These are phyloP conservation scores for Eristalinus sepulchralis DNA, from an alignment of 2,888 invertebrate species.

Conservation along the genomic window DNA sequence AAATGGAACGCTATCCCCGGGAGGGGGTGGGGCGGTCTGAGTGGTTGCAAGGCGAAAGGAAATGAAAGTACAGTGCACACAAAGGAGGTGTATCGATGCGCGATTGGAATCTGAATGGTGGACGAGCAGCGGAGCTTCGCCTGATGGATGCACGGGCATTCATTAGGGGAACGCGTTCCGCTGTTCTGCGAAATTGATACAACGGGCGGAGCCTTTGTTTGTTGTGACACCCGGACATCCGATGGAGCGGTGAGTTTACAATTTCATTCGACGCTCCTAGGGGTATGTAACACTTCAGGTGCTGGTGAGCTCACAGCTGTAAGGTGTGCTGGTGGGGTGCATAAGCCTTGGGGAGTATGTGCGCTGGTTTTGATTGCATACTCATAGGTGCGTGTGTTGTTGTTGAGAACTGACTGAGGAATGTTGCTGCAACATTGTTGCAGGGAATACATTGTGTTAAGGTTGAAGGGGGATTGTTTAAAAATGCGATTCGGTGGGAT, in stretches of 20 bases:
- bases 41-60: conserved; percentile 27
- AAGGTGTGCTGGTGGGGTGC: background rate
- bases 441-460: too few relatives aligned
- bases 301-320: background rate
- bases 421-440: background rate
- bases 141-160: background rate
- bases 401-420: background rate
- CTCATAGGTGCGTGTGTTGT: background rate
- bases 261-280: background rate
- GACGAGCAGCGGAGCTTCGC: background rate
- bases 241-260: background rate
- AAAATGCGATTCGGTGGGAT: too few relatives aligned
- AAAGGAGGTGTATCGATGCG: conserved; percentile 16
- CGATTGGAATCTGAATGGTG: conserved; percentile 28
- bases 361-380: background rate
- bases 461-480: too few relatives aligned
- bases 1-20: conserved; percentile 31
- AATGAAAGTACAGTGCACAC: conserved; percentile 26
- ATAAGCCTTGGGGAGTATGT: too few relatives aligned
- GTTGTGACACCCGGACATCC: background rate
- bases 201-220: background rate
- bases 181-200: background rate
- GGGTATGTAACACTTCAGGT: background rate
- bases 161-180: background rate
- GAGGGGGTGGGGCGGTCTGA: background rate